A percentile compares a stretch with the other conserved stretches of the same genome.
These are phyloP conservation scores for Daktulosphaira vitifoliae DNA, from an alignment of 1,140 invertebrate species.

Conservation along the genomic window DNA sequence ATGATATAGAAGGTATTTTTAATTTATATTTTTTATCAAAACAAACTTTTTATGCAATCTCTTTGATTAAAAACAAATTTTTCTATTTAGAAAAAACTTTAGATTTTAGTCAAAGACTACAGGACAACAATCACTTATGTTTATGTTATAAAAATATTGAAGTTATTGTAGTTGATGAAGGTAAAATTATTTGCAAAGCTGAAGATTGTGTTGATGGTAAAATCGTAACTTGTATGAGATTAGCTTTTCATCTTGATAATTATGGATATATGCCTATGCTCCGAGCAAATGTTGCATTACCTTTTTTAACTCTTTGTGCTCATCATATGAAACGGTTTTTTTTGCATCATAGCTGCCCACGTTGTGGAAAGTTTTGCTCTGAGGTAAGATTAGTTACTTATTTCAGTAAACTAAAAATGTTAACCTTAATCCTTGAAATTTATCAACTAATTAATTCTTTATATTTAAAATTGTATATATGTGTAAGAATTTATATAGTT, in stretches of 20 bases:
- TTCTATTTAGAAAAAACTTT: too few relatives aligned
- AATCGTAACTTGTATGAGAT: conserved; percentile 71
- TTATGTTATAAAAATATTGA: conserved; percentile 47
- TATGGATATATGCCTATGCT: conserved; percentile 47
- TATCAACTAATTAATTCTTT: neutral
- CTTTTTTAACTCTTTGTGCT: conserved; percentile 75
- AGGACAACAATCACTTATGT: conserved; percentile 40
- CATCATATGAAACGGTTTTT: conserved; percentile 66
- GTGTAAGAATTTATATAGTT: too few relatives aligned
- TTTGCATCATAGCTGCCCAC: conserved; percentile 79
- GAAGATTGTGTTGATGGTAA: conserved; percentile 70
- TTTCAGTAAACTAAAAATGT: too few relatives aligned
- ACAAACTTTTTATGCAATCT: too few relatives aligned
- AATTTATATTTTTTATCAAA: too few relatives aligned
- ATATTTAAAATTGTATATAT: too few relatives aligned
- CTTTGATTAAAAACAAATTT: too few relatives aligned
- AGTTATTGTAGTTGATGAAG: conserved; percentile 44
- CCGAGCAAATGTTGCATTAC: conserved; percentile 67
- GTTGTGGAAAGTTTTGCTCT: conserved; percentile 83
- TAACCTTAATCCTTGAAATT: too few relatives aligned
- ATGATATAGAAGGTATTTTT: conserved; percentile 8
- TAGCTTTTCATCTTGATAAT: conserved; percentile 51
- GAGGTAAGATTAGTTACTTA: conserved; percentile 52
- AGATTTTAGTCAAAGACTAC: neutral
- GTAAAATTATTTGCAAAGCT: conserved; percentile 54